phyloP scores from a whole-genome alignment of 2,888 invertebrate genomes.

The Lasius fuliginosus region DNA sequence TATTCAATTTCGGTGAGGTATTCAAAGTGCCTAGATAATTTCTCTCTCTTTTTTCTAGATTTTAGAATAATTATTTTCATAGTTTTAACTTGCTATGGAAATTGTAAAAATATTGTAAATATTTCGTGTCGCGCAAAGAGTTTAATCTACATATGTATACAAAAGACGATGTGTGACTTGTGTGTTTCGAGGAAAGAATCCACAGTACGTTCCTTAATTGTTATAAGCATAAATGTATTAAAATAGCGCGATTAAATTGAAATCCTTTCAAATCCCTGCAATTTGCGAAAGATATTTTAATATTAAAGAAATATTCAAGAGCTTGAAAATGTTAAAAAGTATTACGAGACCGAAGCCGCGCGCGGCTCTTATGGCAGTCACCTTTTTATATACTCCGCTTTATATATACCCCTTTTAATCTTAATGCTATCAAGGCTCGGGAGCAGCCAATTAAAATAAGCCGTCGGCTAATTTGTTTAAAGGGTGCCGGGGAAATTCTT shows the following conservation, averaged over 20 bases:
- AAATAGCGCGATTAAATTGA: not conserved
- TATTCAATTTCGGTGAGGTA: not conserved
- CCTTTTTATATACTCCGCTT: not conserved
- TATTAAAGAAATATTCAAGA: not conserved
- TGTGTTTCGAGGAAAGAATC: not conserved
- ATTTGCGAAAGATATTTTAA: not conserved
- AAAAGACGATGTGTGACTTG: not conserved
- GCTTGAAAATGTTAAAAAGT: conserved; percentile 4
- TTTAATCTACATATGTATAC: not conserved
- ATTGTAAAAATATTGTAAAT: not conserved
- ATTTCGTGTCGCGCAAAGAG: not conserved
- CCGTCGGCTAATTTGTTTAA: conserved; percentile 34
- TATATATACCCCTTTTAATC: conserved; percentile 10
- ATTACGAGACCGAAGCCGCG: not conserved
- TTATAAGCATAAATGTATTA: not conserved
- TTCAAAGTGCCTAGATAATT: not conserved
- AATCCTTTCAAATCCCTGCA: not conserved
- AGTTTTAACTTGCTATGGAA: not conserved
- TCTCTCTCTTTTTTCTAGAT: not conserved
- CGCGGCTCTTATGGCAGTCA: not conserved
- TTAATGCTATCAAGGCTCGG: conserved; percentile 14
- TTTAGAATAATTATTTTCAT: not conserved
- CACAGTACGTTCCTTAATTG: not conserved
- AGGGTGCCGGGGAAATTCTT: conserved; percentile 16
- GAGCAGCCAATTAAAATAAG: conserved; percentile 25